Evolutionary conservation across 2,113 vertebrate species (phyloP).

Genomic region (Sinosuthora webbiana): DNA sequence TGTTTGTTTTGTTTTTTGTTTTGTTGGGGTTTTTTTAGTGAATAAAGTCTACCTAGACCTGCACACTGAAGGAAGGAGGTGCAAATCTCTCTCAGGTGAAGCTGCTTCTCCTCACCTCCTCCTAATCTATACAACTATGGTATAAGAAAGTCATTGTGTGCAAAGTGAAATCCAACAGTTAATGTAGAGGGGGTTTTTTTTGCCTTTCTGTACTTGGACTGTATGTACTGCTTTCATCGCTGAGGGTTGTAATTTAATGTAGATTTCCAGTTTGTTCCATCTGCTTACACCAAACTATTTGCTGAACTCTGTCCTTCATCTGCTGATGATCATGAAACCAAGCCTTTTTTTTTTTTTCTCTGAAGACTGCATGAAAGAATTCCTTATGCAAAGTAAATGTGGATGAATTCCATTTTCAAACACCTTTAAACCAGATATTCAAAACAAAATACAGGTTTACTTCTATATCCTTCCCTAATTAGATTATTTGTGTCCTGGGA

Average conservation of each 20-base stretch:
- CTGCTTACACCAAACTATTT: not conserved
- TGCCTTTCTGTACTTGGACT: not conserved
- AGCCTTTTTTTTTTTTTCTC: not conserved
- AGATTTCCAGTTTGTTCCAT: not conserved
- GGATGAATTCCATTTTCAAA: constrained; percentile 30
- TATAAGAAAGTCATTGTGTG: not conserved
- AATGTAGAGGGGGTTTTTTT: not conserved
- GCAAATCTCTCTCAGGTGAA: not conserved
- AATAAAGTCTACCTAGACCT: not conserved
- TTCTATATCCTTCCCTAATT: constrained; percentile 31
- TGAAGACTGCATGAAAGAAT: not conserved
- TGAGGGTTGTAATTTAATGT: not conserved
- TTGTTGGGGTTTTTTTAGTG: not conserved
- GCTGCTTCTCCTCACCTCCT: not conserved
- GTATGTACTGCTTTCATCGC: not conserved
- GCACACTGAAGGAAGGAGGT: not conserved
- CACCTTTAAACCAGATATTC: constrained; percentile 18
- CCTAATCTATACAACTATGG: accelerated
- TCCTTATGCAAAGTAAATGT: constrained; percentile 19
- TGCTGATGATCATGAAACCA: not conserved
- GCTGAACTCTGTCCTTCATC: not conserved
- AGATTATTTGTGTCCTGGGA: constrained; percentile 14
- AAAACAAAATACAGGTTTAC: constrained; percentile 43
- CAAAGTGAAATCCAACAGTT: not conserved
- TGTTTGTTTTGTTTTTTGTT: too few species aligned